These are phyloP conservation scores for Genyomyrus donnyi DNA, from an alignment of 2,113 vertebrate species.

Conservation along the genomic window DNA sequence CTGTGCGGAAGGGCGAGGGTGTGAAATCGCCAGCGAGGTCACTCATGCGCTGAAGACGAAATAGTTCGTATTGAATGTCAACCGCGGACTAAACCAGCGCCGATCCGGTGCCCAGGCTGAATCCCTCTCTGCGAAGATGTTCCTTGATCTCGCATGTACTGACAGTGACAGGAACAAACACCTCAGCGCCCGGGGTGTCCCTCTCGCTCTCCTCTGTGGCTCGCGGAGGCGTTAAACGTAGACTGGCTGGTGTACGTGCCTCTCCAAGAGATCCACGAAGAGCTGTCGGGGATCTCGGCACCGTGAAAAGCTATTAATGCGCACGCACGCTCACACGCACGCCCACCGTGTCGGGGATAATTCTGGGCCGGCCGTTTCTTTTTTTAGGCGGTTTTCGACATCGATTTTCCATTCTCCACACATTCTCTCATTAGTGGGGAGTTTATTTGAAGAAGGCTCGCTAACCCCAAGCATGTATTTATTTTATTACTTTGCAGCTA, in stretches of 20 bases:
- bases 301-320: neutral
- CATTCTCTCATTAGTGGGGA: conserved; percentile 39
- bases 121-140: neutral
- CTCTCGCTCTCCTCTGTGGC: neutral
- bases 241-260: neutral
- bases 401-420: conserved; percentile 44
- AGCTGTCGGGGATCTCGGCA: neutral
- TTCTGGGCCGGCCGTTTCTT: conserved; percentile 38
- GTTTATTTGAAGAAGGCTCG: conserved; percentile 49
- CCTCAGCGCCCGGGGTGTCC: neutral
- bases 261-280: neutral
- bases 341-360: conserved; percentile 19
- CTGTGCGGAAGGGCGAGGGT: neutral
- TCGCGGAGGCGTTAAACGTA: neutral
- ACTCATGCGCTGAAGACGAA: neutral
- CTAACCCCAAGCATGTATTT: conserved; percentile 50
- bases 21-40: neutral
- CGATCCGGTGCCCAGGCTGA: neutral
- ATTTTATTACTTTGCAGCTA: conserved; percentile 60
- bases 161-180: conserved; percentile 2
- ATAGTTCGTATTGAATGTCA: neutral
- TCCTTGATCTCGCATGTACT: neutral
- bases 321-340: neutral
- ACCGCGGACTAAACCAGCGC: neutral
- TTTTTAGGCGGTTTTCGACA: conserved; percentile 9